Percentiles rank a stretch among this genome's conserved stretches.
Evolutionary conservation across 2,888 invertebrate genomes (phyloP).

Genomic region (Agrilus cyanescens): DNA sequence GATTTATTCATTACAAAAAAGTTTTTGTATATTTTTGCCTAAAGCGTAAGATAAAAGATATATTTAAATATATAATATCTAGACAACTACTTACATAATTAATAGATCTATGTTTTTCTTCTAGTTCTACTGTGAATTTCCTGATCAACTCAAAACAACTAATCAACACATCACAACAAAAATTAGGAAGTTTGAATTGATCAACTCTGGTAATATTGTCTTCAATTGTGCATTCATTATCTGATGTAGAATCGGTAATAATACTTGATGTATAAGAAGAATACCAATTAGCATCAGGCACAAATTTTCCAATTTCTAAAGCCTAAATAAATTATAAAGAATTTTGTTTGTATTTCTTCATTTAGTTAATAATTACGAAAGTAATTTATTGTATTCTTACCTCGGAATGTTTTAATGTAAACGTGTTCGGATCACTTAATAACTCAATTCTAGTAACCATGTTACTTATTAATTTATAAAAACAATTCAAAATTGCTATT

Average conservation of each 20-base stretch:
- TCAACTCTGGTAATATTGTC: too few relatives aligned
- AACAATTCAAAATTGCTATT: constrained; percentile 33
- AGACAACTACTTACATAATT: too few relatives aligned
- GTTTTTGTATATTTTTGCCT: constrained; percentile 28
- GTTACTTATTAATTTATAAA: constrained; percentile 36
- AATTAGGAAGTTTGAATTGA: background rate
- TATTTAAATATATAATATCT: too few relatives aligned
- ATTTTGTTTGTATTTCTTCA: constrained; percentile 11
- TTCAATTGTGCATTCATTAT: too few relatives aligned
- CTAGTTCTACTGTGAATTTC: too few relatives aligned
- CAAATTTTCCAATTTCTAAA: too few relatives aligned
- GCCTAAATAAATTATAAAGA: constrained; percentile 7
- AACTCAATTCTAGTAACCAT: constrained; percentile 37
- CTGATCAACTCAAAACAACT: background rate
- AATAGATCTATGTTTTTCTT: too few relatives aligned
- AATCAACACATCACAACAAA: background rate
- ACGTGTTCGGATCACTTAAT: constrained; percentile 38
- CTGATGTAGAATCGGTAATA: constrained; percentile 4
- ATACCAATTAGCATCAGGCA: too few relatives aligned
- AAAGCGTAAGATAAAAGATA: too few relatives aligned
- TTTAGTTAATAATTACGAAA: too few relatives aligned
- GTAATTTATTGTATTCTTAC: too few relatives aligned
- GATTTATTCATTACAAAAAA: constrained; percentile 39
- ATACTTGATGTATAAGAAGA: too few relatives aligned
- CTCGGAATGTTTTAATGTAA: constrained; percentile 34